These are phyloP conservation scores for Hyperoplus lanceolatus DNA, from an alignment of 2,797 vertebrate species.

Conservation along the genomic window DNA sequence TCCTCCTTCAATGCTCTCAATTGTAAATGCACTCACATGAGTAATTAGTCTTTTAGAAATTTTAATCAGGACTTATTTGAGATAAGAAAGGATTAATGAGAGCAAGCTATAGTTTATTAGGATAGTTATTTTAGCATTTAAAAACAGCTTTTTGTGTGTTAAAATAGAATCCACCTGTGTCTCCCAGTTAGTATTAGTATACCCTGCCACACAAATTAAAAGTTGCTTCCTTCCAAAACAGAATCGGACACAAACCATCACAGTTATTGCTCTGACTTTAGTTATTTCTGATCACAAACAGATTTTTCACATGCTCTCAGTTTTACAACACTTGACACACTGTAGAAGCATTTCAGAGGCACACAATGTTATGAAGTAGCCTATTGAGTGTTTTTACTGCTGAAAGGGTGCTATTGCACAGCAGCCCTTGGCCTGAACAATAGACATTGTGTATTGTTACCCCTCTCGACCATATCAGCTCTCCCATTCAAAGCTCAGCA, in stretches of 20 bases:
- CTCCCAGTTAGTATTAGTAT: too few relatives aligned
- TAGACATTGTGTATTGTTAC: slow-evolving; percentile 20
- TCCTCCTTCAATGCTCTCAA: background rate
- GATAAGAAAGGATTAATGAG: too few relatives aligned
- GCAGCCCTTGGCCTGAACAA: slow-evolving; percentile 7
- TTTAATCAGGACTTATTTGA: background rate
- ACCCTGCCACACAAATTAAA: too few relatives aligned
- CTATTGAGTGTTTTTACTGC: slow-evolving; percentile 6
- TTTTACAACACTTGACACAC: background rate
- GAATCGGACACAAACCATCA: background rate
- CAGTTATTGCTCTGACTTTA: background rate
- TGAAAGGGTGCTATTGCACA: slow-evolving; percentile 12
- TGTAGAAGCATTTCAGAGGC: background rate
- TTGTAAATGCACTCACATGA: background rate
- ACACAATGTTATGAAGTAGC: too few relatives aligned
- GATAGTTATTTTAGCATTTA: too few relatives aligned
- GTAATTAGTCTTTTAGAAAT: background rate
- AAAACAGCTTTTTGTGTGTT: too few relatives aligned
- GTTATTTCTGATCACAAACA: background rate
- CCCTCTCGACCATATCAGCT: slow-evolving; percentile 6
- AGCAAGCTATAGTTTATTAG: too few relatives aligned
- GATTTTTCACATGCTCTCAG: background rate
- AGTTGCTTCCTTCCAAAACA: background rate
- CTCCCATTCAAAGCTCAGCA: slow-evolving; percentile 9
- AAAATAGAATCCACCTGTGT: too few relatives aligned